Evolutionary conservation across 37 sponge, comb jelly and placozoan species (phyloP).

Genomic region (Ianthella basta): DNA sequence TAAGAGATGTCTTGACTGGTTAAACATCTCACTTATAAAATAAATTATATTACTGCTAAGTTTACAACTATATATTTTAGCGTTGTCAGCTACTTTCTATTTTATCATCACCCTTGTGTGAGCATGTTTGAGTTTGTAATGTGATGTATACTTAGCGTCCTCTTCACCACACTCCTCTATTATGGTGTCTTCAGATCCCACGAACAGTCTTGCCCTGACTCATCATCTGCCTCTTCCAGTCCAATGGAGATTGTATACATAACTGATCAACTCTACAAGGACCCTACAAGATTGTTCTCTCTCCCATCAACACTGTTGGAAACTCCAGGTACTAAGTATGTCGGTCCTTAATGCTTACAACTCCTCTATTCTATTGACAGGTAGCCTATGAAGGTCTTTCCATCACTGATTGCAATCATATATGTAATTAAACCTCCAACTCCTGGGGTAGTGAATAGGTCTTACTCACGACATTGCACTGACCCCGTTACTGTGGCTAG

Average conservation of each 20-base stretch:
- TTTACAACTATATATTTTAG: neutral
- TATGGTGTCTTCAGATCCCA: neutral
- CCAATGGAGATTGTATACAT: neutral
- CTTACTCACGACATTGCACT: neutral
- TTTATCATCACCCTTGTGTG: neutral
- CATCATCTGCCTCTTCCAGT: neutral
- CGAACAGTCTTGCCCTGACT: neutral
- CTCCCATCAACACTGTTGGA: slow-evolving; percentile 9
- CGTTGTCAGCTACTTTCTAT: neutral
- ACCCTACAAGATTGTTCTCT: neutral
- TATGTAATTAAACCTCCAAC: neutral
- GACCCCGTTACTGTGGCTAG: neutral
- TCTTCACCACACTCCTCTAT: neutral
- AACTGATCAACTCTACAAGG: neutral
- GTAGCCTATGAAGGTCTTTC: neutral
- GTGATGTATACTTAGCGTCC: neutral
- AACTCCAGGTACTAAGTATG: neutral
- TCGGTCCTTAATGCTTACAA: neutral
- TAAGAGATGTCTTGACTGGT: neutral
- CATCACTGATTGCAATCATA: neutral
- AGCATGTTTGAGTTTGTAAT: neutral
- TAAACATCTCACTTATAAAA: neutral
- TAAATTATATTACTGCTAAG: neutral
- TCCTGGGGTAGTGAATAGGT: neutral
- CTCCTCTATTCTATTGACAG: neutral